Evolutionary conservation across 2,113 vertebrate genomes (phyloP).

Genomic region (Urocitellus parryii): DNA sequence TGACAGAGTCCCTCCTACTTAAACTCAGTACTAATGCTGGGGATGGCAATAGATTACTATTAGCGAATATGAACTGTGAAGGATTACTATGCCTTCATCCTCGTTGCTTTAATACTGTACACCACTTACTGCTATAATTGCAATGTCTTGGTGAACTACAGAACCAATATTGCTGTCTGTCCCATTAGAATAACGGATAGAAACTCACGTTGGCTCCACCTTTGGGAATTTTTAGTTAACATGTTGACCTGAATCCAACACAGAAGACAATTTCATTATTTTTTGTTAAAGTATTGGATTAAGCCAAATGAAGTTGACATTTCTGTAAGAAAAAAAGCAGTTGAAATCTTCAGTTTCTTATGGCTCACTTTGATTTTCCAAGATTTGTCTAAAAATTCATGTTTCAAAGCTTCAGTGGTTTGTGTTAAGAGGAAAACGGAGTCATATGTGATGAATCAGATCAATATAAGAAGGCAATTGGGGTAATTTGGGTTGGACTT

Average conservation of each 20-base stretch:
- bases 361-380: background rate
- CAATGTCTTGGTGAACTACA: slow-evolving; percentile 71
- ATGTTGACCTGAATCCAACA: background rate
- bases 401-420: slow-evolving; percentile 11
- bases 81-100: slow-evolving; percentile 65
- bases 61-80: slow-evolving; percentile 82
- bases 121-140: slow-evolving; percentile 77
- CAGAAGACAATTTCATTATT: slow-evolving; percentile 18
- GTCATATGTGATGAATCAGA: background rate
- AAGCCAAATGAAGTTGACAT: background rate
- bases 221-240: slow-evolving; percentile 53
- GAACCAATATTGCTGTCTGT: slow-evolving; percentile 22
- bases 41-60: slow-evolving; percentile 78
- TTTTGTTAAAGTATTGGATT: slow-evolving; percentile 10
- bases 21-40: slow-evolving; percentile 80
- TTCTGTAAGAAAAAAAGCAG: background rate
- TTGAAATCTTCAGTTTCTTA: background rate
- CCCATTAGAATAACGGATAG: slow-evolving; percentile 58
- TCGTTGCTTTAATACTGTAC: slow-evolving; percentile 80
- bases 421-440: slow-evolving; percentile 45
- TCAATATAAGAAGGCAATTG: background rate
- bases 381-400: slow-evolving; percentile 2
- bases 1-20: slow-evolving; percentile 81
- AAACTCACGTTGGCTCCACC: slow-evolving; percentile 12
- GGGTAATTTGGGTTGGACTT: slow-evolving; percentile 7